A percentile compares a stretch with the other conserved stretches of the same genome.
phyloP scores from a whole-genome alignment of 1,140 invertebrate genomes.

The Bombus affinis region DNA sequence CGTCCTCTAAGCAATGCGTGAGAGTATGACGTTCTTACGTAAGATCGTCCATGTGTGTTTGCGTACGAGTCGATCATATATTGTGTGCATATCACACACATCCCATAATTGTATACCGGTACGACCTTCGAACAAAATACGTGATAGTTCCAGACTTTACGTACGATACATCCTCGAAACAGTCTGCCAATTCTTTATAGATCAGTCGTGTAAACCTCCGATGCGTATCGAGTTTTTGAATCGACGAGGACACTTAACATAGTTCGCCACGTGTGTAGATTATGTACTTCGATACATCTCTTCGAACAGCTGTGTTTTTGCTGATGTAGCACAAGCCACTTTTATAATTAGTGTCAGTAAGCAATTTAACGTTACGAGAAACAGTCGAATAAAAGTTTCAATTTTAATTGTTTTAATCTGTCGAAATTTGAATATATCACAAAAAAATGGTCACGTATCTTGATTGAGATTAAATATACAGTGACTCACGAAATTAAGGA shows the following conservation, averaged over 20 bases:
- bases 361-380: background rate
- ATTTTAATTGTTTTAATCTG: background rate
- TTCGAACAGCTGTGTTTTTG: conserved; percentile 35
- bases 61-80: too few relatives aligned
- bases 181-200: background rate
- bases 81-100: background rate
- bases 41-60: conserved; percentile 3
- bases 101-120: conserved; percentile 48
- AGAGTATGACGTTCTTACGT: conserved; percentile 37
- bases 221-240: background rate
- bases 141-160: background rate
- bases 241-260: background rate
- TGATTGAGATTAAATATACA: too few relatives aligned
- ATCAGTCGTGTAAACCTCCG: background rate
- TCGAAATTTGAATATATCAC: background rate
- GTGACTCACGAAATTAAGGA: too few relatives aligned
- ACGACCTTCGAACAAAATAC: conserved; percentile 41
- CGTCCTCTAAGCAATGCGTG: background rate
- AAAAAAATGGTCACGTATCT: too few relatives aligned
- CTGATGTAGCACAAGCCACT: background rate
- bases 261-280: background rate
- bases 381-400: background rate
- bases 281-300: background rate
- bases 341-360: background rate
- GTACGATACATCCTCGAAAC: background rate